phyloP scores from a whole-genome alignment of 1,140 invertebrate genomes.

The Caerostris extrusa region DNA sequence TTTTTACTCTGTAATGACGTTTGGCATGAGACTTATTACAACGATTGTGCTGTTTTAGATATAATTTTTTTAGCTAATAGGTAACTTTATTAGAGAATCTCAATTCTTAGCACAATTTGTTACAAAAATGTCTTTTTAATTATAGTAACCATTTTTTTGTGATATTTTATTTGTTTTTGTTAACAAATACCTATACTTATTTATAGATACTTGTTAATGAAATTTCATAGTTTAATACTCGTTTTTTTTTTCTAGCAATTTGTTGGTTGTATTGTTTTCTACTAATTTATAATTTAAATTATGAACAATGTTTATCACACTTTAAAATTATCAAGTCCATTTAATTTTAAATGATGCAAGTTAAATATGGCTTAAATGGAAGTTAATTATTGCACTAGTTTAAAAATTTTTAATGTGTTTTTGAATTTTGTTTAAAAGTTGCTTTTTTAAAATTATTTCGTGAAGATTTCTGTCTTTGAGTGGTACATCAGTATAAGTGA shows the following conservation, averaged over 20 bases:
- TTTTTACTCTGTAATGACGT: slow-evolving; percentile 60
- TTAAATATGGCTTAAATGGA: no score
- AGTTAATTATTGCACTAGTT: no score
- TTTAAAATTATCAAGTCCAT: no score
- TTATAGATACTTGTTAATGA: slow-evolving; percentile 33
- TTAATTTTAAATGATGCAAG: no score
- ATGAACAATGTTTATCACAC: background rate
- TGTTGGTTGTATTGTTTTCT: background rate
- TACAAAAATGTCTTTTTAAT: background rate
- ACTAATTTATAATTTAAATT: background rate
- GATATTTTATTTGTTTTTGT: slow-evolving; percentile 16
- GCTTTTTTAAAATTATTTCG: background rate
- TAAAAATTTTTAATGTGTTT: background rate
- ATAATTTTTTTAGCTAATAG: slow-evolving; percentile 38
- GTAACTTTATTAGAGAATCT: slow-evolving; percentile 52
- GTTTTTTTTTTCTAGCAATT: background rate
- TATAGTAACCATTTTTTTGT: slow-evolving; percentile 24
- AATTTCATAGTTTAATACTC: background rate
- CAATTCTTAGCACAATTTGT: slow-evolving; percentile 59
- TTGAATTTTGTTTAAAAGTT: background rate
- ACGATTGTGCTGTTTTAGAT: slow-evolving; percentile 40
- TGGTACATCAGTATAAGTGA: background rate
- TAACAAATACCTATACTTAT: slow-evolving; percentile 9
- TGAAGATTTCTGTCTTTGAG: background rate
- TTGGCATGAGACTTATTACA: slow-evolving; percentile 69